phyloP scores from a whole-genome alignment of 2,888 invertebrate genomes.

The Ophraella communa region DNA sequence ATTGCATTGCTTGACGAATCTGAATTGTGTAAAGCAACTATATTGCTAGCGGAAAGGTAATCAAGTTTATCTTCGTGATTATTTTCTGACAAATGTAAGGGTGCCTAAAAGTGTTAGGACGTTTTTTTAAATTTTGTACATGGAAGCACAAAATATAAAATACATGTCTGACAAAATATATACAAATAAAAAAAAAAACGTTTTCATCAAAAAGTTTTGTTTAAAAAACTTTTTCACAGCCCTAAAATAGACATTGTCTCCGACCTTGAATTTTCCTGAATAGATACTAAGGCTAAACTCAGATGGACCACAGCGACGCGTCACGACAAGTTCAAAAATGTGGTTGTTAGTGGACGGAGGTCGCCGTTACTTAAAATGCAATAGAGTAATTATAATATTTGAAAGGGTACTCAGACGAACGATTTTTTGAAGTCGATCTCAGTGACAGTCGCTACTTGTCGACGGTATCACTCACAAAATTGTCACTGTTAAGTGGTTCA shows the following conservation, averaged over 20 bases:
- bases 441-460: too few species aligned
- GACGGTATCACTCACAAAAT: too few species aligned
- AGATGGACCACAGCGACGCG: neutral
- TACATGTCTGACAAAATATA: neutral
- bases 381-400: too few species aligned
- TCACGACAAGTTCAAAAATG: too few species aligned
- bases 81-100: neutral
- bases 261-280: neutral
- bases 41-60: neutral
- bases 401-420: too few species aligned
- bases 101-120: neutral
- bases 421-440: too few species aligned
- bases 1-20: too few species aligned
- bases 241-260: neutral
- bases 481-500: too few species aligned
- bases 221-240: neutral
- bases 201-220: neutral
- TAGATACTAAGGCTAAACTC: neutral
- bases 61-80: conserved; percentile 2
- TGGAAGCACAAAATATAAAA: neutral
- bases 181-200: neutral
- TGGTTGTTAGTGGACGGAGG: too few species aligned
- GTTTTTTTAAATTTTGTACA: conserved; percentile 1
- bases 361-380: too few species aligned
- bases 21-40: neutral